Conservation (phyloP, 2,113 vertebrate genomes). For the Xenus cinereus region DNA sequence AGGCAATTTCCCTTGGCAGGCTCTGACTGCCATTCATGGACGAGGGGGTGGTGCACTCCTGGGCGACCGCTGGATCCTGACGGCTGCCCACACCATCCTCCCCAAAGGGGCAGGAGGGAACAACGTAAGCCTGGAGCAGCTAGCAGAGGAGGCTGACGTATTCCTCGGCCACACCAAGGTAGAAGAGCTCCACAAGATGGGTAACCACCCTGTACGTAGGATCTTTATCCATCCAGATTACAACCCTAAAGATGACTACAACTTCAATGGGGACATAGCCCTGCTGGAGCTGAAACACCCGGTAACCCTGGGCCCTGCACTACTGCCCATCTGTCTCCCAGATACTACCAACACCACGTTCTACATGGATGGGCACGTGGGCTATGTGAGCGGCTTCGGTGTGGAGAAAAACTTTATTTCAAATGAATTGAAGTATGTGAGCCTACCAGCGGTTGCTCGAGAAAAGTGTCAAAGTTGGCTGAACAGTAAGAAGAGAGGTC, state of each 20-base stretch:
- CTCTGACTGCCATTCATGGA: conserved; percentile 53
- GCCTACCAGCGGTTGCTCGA: conserved; percentile 58
- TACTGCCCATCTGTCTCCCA: conserved; percentile 88
- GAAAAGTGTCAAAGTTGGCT: conserved; percentile 55
- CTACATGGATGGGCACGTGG: conserved; percentile 39
- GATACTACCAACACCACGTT: conserved; percentile 9
- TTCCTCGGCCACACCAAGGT: conserved; percentile 62
- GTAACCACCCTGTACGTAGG: conserved; percentile 60
- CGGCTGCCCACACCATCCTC: conserved; percentile 85
- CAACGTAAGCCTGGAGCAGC: background rate
- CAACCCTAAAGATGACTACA: background rate
- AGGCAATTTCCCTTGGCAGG: conserved; percentile 90
- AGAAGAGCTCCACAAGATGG: background rate
- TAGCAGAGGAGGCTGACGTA: conserved; percentile 22
- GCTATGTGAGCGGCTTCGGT: conserved; percentile 89
- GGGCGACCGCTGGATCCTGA: conserved; percentile 88
- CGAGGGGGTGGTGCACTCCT: conserved; percentile 85
- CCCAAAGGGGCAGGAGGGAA: background rate
- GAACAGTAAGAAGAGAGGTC: background rate
- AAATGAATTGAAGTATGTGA: conserved; percentile 64
- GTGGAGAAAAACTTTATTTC: conserved; percentile 23
- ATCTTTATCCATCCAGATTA: conserved; percentile 85
- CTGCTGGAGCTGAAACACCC: conserved; percentile 81
- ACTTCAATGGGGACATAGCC: conserved; percentile 87
- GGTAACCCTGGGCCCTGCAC: conserved; percentile 73